phyloP scores from a whole-genome alignment of 1,140 invertebrate species.

The Mamestra configurata region DNA sequence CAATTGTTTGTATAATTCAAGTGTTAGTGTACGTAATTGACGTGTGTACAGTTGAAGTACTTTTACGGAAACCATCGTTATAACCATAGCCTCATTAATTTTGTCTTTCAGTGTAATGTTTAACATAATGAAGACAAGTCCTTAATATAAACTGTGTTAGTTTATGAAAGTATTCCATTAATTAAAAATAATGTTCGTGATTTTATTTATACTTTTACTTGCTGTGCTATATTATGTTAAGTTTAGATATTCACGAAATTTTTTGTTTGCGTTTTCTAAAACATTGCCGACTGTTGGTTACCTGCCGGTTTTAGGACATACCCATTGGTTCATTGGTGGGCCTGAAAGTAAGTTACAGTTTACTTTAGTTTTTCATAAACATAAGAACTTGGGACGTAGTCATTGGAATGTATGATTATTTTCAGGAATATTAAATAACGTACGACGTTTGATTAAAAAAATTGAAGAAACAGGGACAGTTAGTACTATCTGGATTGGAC shows the following conservation, averaged over 20 bases:
- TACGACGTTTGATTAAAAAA: slow-evolving; percentile 56
- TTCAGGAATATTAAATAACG: slow-evolving; percentile 73
- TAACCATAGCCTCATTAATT: background rate
- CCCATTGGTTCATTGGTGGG: slow-evolving; percentile 78
- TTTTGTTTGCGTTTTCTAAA: slow-evolving; percentile 70
- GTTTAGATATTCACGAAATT: slow-evolving; percentile 64
- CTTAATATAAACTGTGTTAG: background rate
- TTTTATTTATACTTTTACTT: slow-evolving; percentile 59
- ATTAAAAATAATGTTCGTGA: slow-evolving; percentile 60
- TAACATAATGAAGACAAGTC: background rate
- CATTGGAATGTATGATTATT: slow-evolving; percentile 44
- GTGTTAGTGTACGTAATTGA: background rate
- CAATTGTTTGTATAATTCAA: background rate
- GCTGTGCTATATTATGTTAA: slow-evolving; percentile 66
- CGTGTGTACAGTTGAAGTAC: background rate
- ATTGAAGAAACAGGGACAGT: slow-evolving; percentile 59
- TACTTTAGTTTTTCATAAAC: background rate
- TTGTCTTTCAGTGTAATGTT: background rate
- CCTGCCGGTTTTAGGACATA: slow-evolving; percentile 72
- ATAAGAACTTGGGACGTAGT: no score
- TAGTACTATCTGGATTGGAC: slow-evolving; percentile 72
- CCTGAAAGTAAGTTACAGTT: slow-evolving; percentile 71
- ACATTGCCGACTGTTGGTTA: slow-evolving; percentile 63
- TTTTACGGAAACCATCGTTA: slow-evolving; percentile 2
- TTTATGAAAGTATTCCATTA: background rate